Percentiles rank a stretch among this genome's conserved stretches.
These are phyloP conservation scores for Nipponacmea schrenckii DNA, from an alignment of 2,888 invertebrate species.

Conservation along the genomic window DNA sequence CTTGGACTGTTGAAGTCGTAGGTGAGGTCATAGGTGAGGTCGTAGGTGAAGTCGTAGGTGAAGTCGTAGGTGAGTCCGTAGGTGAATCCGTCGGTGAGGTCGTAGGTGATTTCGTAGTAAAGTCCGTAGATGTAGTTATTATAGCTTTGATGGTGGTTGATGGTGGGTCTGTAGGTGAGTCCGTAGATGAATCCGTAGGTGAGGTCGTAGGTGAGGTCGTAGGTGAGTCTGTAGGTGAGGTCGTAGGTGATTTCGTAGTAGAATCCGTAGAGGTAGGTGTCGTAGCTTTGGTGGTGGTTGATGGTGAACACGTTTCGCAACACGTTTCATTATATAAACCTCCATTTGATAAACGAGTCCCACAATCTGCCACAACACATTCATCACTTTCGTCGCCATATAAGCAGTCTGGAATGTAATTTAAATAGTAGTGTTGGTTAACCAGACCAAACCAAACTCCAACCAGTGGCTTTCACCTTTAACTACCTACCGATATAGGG, in stretches of 20 bases:
- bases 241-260: background rate
- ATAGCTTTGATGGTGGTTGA: background rate
- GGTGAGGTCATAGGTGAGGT: too few relatives aligned
- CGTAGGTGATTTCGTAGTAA: background rate
- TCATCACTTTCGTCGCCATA: background rate
- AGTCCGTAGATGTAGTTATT: background rate
- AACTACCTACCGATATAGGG: too few relatives aligned
- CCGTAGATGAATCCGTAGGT: too few relatives aligned
- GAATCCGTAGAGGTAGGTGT: background rate
- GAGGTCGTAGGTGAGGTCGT: too few relatives aligned
- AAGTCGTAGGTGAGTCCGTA: too few relatives aligned
- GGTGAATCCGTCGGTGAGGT: background rate
- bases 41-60: too few relatives aligned
- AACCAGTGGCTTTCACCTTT: too few relatives aligned
- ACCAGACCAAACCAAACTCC: too few relatives aligned
- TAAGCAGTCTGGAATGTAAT: background rate
- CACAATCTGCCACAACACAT: background rate
- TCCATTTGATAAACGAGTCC: background rate
- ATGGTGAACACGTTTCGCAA: background rate
- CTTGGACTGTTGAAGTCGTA: too few relatives aligned
- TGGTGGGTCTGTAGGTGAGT: too few relatives aligned
- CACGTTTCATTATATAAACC: background rate
- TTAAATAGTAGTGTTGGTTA: too few relatives aligned
- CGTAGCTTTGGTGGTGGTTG: background rate
- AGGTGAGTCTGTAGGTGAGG: background rate